Base-by-base conservation (phyloP, 1,140 invertebrate species). In the Helicoverpa zea region DNA sequence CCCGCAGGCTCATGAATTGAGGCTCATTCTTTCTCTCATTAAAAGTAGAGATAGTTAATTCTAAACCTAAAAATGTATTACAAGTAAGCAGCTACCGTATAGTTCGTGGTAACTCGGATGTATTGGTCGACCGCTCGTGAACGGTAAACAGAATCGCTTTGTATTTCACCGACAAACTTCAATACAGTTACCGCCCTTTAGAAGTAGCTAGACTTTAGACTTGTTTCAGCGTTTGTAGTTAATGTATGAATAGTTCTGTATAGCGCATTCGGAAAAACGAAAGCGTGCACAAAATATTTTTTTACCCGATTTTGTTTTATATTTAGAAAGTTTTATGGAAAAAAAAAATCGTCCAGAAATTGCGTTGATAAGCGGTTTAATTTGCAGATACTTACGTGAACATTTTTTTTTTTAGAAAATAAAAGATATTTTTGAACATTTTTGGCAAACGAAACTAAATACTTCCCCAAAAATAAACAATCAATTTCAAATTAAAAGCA, bases 71-170 rank as follows among this genome's bases (percentile, higher is more conserved):
- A 68, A 16, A 18, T 35, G 14, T 29, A 35, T 29, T 1, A n/a
- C 14, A 35, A 13, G 18, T 68, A 5, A 68, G 5, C 18, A 68
- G 64, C 49, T 68, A 11, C 47, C 16, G 16, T 47, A 23, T 18
- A 18, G 35, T 43, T 49, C 43, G 18, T 30, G n/a, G 47, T 49
- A 49, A 23, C 43, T 16, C n/a, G 16, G 35, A 23, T 43, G 49
- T 68, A 49, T 49, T 23, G 64, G 64, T 23, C 64, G 64, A 16
- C 18, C 16, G 64, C 64, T 68, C 64, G 64, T 68, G 49, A 68
- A 68, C 64, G 13, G 64, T 47, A 23, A 49, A 49, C 64, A 49
- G 64, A 49, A 49, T 49, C 43, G 64, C 64, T 68, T 68, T 68
- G 64, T 68, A 49, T 49, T 51, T 49, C 3, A 23, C 64, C 43